Evolutionary conservation across 2,797 vertebrate genomes (phyloP).

Genomic region (Pitangus sulphuratus): DNA sequence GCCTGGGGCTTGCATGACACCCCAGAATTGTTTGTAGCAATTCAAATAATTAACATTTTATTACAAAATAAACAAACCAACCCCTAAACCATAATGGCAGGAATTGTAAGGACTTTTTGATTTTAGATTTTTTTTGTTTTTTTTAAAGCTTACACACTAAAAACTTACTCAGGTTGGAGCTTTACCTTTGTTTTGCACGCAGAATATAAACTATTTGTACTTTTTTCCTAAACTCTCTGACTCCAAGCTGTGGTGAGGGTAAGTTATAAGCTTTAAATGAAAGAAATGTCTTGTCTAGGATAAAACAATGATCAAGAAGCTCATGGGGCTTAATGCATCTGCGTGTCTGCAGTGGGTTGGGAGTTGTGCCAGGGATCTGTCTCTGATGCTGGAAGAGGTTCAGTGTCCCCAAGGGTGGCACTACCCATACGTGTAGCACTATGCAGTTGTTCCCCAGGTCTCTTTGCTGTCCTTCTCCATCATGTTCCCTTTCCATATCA

Average conservation of each 20-base stretch:
- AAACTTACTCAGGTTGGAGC: neutral
- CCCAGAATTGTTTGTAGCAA: neutral
- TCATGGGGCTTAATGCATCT: neutral
- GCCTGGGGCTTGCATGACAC: neutral
- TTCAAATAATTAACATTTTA: neutral
- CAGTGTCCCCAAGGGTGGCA: rapidly evolving
- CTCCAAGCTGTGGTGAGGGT: neutral
- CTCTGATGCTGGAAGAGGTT: neutral
- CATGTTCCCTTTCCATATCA: rapidly evolving
- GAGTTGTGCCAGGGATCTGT: neutral
- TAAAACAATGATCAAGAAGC: neutral
- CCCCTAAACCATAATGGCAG: neutral
- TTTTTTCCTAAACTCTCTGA: neutral
- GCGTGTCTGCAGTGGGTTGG: neutral
- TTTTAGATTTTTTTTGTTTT: neutral
- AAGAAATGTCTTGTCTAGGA: neutral
- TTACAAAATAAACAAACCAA: neutral
- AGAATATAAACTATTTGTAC: neutral
- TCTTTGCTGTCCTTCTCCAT: neutral
- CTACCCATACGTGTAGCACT: rapidly evolving
- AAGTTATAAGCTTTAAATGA: neutral
- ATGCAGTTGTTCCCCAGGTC: neutral
- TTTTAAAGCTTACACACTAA: neutral
- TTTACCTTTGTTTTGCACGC: neutral
- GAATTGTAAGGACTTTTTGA: neutral